phyloP scores from a whole-genome alignment of 2,113 vertebrate species.

The Euleptes europaea region DNA sequence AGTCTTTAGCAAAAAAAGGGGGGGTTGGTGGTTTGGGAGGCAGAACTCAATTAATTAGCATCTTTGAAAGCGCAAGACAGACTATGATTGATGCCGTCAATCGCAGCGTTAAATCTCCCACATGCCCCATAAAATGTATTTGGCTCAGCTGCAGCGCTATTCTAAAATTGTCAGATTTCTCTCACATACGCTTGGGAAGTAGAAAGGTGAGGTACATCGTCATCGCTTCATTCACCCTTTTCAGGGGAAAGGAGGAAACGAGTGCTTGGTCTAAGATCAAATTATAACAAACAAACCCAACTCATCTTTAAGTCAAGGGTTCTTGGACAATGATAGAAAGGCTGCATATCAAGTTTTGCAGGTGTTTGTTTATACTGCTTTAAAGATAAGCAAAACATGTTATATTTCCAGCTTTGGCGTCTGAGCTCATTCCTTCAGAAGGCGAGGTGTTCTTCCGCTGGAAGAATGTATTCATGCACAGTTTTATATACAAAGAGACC shows the following conservation, averaged over 20 bases:
- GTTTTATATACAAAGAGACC: too few species aligned
- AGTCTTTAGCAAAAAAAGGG: constrained; percentile 46
- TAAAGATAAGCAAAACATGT: neutral
- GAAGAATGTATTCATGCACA: too few species aligned
- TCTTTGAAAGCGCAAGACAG: constrained; percentile 37
- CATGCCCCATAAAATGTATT: constrained; percentile 22
- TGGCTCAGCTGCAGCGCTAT: constrained; percentile 40
- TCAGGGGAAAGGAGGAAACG: neutral
- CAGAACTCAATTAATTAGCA: constrained; percentile 49
- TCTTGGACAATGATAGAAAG: too few species aligned
- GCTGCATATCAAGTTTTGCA: neutral
- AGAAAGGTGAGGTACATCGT: neutral
- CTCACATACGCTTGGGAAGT: too few species aligned
- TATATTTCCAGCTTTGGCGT: neutral
- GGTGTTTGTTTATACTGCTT: neutral
- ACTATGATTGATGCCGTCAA: constrained; percentile 38
- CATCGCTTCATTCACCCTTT: constrained; percentile 11
- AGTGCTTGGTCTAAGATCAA: neutral
- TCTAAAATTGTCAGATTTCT: neutral
- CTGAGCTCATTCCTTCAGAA: neutral
- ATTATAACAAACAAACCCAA: neutral
- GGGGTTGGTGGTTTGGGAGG: neutral
- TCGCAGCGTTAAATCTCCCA: constrained; percentile 2
- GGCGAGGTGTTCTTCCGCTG: too few species aligned
- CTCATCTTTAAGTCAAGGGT: neutral